Percentiles rank a stretch among this genome's conserved stretches.
These are phyloP conservation scores for Vannuccia rotundouncinata DNA, from an alignment of 2,888 invertebrate genomes.

Conservation along the genomic window DNA sequence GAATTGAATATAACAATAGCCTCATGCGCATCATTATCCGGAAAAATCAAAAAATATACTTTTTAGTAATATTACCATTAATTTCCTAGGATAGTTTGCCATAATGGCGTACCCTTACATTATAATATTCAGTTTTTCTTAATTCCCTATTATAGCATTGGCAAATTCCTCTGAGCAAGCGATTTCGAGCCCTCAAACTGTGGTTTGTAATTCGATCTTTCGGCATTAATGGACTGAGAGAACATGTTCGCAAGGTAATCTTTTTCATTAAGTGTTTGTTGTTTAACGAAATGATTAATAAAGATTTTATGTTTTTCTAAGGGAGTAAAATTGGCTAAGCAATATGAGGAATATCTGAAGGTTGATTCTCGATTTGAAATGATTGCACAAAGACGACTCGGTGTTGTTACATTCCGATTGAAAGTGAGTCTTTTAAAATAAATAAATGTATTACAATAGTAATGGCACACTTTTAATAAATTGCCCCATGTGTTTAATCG, in stretches of 20 bases:
- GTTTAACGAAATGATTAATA: not conserved
- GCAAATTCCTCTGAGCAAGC: conserved; percentile 88
- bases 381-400: conserved; percentile 75
- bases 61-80: too few species aligned
- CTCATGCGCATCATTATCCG: too few species aligned
- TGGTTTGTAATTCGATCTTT: conserved; percentile 94
- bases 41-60: too few species aligned
- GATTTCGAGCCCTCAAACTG: conserved; percentile 82
- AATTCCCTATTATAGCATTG: conserved; percentile 67
- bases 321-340: conserved; percentile 80
- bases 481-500: too few species aligned
- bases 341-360: conserved; percentile 76
- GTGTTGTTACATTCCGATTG: conserved; percentile 82
- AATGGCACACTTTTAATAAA: too few species aligned
- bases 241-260: conserved; percentile 78
- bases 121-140: too few species aligned
- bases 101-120: too few species aligned
- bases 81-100: too few species aligned
- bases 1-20: too few species aligned
- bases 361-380: conserved; percentile 81
- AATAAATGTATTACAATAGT: too few species aligned
- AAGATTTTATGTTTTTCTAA: conserved; percentile 51
- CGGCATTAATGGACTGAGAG: conserved; percentile 80
- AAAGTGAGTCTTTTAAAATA: conserved; percentile 48
- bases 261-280: too few species aligned